These are phyloP conservation scores for Anneissia japonica DNA, from an alignment of 35 echinoderm and acorn worm genomes.

Conservation along the genomic window DNA sequence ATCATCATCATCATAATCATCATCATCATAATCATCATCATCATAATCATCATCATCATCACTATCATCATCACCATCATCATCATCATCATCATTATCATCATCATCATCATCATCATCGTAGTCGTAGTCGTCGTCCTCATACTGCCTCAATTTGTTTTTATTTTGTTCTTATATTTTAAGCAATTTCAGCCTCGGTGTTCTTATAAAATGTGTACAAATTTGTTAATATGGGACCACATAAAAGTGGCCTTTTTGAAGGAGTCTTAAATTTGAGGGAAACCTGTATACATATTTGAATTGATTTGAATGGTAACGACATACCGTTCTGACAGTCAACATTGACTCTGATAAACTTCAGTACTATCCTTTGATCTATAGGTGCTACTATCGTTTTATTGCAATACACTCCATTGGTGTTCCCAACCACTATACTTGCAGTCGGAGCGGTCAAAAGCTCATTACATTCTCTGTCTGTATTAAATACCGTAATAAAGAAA, in stretches of 20 bases:
- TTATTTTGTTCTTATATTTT: too few relatives aligned
- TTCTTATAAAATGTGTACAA: too few relatives aligned
- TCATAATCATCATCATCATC: neutral
- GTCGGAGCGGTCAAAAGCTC: neutral
- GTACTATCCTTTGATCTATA: neutral
- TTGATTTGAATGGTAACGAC: too few relatives aligned
- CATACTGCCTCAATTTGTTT: too few relatives aligned
- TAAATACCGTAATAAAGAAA: too few relatives aligned
- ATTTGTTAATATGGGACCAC: too few relatives aligned
- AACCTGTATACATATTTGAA: too few relatives aligned
- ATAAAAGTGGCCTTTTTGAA: too few relatives aligned
- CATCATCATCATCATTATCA: constrained; percentile 8
- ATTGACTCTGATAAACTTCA: neutral
- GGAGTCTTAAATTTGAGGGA: too few relatives aligned
- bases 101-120: constrained; percentile 6
- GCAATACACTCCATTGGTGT: neutral
- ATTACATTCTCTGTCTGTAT: neutral
- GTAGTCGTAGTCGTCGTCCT: neutral
- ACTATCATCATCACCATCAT: constrained; percentile 7
- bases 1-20: too few relatives aligned
- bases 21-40: neutral
- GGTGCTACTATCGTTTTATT: neutral
- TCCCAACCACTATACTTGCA: neutral
- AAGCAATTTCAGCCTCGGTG: too few relatives aligned
- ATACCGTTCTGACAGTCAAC: neutral